Evolutionary conservation across 2,113 vertebrate genomes (phyloP).

Genomic region (Anhinga rufa): DNA sequence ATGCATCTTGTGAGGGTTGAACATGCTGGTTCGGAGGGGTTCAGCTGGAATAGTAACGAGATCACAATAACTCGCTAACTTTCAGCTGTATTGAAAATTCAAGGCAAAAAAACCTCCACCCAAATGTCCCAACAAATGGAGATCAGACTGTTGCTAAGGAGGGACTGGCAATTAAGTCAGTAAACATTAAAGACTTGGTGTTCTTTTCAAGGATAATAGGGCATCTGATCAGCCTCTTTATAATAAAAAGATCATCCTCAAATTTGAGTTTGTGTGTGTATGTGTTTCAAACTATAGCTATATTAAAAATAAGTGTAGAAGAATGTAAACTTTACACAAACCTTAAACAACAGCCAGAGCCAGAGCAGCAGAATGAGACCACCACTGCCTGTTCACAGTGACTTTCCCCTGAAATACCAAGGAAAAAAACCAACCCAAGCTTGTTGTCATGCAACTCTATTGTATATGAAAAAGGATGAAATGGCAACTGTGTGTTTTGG

Average conservation of each 20-base stretch:
- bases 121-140: neutral
- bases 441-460: neutral
- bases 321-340: neutral
- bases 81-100: neutral
- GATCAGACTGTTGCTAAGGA: neutral
- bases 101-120: neutral
- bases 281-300: neutral
- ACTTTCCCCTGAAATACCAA: neutral
- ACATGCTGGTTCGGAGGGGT: accelerated
- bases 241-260: neutral
- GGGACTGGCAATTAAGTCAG: neutral
- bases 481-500: neutral
- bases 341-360: neutral
- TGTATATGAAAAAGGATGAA: neutral
- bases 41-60: neutral
- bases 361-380: neutral
- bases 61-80: neutral
- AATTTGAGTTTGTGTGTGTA: neutral
- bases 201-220: neutral
- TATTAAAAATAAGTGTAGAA: neutral
- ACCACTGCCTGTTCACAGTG: neutral
- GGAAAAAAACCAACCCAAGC: neutral
- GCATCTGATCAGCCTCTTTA: neutral
- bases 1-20: accelerated
- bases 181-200: neutral